A percentile compares a stretch with the other conserved stretches of the same genome.
Conservation (phyloP, 2,888 invertebrate species). For the Eueremaeus valkanovi region DNA sequence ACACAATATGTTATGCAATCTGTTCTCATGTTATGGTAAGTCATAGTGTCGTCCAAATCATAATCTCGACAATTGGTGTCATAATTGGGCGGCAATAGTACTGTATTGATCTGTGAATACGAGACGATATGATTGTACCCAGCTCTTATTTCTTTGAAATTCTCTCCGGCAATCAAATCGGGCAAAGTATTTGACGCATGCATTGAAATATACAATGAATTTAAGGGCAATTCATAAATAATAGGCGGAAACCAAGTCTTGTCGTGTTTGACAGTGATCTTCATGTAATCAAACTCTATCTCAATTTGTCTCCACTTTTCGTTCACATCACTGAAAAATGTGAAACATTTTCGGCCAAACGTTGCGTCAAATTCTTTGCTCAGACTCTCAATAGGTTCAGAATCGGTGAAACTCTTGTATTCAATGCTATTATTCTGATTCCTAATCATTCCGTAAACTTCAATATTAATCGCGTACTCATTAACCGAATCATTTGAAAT, state of each 20-base stretch:
- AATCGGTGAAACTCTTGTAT: no score
- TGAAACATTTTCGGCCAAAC: conserved; percentile 3
- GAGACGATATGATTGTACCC: neutral
- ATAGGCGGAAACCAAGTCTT: neutral
- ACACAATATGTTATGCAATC: conserved; percentile 9
- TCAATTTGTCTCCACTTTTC: neutral
- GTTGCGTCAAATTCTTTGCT: neutral
- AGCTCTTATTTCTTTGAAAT: neutral
- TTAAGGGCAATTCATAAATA: neutral
- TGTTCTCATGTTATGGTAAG: neutral
- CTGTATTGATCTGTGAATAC: neutral
- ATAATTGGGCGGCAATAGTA: neutral
- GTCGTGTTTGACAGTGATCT: neutral
- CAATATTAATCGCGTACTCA: neutral
- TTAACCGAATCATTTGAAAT: neutral
- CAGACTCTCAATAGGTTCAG: neutral
- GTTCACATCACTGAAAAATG: conserved; percentile 3
- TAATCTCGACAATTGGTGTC: neutral
- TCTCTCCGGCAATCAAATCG: neutral
- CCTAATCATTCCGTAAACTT: neutral
- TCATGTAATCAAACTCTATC: neutral
- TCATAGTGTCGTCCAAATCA: neutral
- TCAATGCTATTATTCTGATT: neutral
- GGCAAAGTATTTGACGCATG: neutral
- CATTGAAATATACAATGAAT: neutral